Base-by-base conservation (phyloP, 2,113 vertebrate genomes). In the Tamias sibiricus region DNA sequence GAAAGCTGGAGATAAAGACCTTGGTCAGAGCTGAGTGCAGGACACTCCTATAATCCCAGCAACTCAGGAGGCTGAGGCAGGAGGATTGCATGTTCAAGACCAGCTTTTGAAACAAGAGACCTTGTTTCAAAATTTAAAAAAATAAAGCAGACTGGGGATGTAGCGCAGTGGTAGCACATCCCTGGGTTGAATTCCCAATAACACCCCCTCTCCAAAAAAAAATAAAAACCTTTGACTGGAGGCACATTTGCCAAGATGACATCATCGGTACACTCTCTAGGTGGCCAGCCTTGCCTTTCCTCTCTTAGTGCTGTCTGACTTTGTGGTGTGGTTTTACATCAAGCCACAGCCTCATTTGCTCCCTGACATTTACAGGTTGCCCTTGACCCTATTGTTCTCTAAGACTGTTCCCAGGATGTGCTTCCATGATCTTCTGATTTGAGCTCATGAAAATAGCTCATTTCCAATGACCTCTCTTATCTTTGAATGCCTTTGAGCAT, bases 401-500 rank as follows among this genome's bases (percentile, higher is more conserved):
- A 35, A n/a, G 79, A n/a, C 59, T 59, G 49, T 49, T 24, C 59
- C 83, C 17, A 3, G 47, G 44, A 89, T 88, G 20, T 19, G 3
- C 5, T 26, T 19, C 44, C 32, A 6, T 1, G 47, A 6, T 35
- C 79, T 77, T 42, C 37, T 20, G 14, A 72, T 20, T 14, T 12
- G 26, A 40, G 57, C 79, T 95, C 79, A 59, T 75, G 66, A 20
- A 69, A 69, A n/a, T n/a, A 69, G 52, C 30, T 66, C n/a, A 11
- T 80, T 12, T 30, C 71, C 16, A 35, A 0, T 66, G 37, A 57
- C 74, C 40, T 24, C 57, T 40, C 17, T 90, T 68, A 69, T 62
- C 86, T 84, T 75, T 76, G 75, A 72, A 74, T 42, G 40, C 57
- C 44, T 95, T 76, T 74, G 82, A 89, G 19, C 22, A 80, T 72